Percentiles rank a stretch among this genome's conserved stretches.
phyloP scores from a whole-genome alignment of 92 coral and sea anemone species.

The Porites lobata region DNA sequence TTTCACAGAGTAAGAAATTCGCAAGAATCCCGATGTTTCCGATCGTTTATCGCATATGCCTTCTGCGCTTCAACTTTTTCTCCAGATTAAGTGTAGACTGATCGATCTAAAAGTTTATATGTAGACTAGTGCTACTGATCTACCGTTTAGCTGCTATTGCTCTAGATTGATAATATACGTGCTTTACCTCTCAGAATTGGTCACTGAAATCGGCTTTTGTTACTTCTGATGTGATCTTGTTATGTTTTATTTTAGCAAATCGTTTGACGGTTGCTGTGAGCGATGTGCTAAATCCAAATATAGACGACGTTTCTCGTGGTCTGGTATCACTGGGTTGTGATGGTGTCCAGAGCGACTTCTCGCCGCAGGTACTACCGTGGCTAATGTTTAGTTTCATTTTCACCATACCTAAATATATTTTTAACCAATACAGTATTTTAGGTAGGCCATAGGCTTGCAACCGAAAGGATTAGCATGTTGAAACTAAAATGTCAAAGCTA shows the following conservation, averaged over 20 bases:
- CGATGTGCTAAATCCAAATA: constrained; percentile 91
- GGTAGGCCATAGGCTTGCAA: neutral
- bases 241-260: constrained; percentile 70
- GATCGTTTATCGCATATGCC: no score
- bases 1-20: no score
- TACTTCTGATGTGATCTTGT: neutral
- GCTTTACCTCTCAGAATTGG: neutral
- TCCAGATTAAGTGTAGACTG: no score
- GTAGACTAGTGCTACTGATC: no score
- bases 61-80: no score
- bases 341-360: constrained; percentile 24
- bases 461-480: neutral
- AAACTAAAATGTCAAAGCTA: neutral
- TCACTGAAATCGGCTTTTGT: neutral
- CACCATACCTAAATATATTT: no score
- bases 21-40: no score
- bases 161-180: no score
- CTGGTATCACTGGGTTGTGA: constrained; percentile 32
- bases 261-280: constrained; percentile 98
- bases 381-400: neutral
- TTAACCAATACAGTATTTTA: neutral
- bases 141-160: no score
- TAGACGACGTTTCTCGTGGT: constrained; percentile 43
- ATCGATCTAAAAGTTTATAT: no score
- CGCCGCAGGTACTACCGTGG: constrained; percentile 68